A percentile compares a stretch with the other conserved stretches of the same genome.
phyloP scores from a whole-genome alignment of 2,113 vertebrate species.

The Eulemur rufifrons region DNA sequence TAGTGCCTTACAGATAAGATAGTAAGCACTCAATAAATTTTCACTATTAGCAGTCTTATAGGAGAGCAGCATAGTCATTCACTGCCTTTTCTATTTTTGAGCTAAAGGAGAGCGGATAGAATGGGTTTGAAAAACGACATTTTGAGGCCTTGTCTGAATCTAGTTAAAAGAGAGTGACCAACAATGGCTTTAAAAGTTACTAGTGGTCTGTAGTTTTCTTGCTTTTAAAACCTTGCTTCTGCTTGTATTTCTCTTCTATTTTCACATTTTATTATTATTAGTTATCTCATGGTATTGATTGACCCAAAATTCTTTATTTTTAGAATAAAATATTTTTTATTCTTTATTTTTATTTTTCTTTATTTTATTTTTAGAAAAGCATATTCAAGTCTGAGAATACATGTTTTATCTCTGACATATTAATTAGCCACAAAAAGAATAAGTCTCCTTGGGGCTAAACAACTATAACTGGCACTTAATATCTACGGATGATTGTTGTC shows the following conservation, averaged over 20 bases:
- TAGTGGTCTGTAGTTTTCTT: neutral
- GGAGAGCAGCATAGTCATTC: neutral
- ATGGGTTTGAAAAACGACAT: neutral
- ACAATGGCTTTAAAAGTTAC: neutral
- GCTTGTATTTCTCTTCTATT: neutral
- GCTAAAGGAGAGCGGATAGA: neutral
- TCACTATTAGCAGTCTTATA: neutral
- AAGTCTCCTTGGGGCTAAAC: neutral
- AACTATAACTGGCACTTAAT: neutral
- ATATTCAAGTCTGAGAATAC: neutral
- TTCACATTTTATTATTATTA: neutral
- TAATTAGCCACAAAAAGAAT: neutral
- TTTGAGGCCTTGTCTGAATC: neutral
- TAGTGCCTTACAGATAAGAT: neutral
- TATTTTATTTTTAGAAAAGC: neutral
- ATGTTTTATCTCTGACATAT: neutral
- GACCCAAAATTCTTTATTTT: neutral
- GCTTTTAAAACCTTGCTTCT: conserved; percentile 37
- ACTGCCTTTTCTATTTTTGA: neutral
- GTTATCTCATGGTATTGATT: neutral
- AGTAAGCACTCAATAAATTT: neutral
- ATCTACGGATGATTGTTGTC: neutral
- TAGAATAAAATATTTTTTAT: neutral
- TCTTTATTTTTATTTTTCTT: too few species aligned
- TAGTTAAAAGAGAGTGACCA: neutral